These are phyloP conservation scores for Carollia perspicillata DNA, from an alignment of 2,113 vertebrate species.

Conservation along the genomic window DNA sequence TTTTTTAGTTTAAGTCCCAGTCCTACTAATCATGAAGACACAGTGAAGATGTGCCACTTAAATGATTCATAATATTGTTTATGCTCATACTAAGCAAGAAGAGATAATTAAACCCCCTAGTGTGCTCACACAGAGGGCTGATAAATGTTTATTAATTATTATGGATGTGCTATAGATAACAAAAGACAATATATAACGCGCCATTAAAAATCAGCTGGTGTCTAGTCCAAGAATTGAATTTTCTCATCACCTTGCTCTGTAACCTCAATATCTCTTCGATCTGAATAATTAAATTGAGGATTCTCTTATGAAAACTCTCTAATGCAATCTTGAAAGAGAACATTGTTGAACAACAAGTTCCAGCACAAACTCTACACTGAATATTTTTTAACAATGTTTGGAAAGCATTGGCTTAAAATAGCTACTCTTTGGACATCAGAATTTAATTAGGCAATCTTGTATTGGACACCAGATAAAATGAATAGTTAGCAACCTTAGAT, in stretches of 20 bases:
- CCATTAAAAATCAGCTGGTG: constrained; percentile 26
- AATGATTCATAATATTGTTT: constrained; percentile 57
- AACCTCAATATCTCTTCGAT: not conserved
- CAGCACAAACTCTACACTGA: constrained; percentile 10
- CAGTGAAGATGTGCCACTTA: not conserved
- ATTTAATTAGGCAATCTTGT: constrained; percentile 68
- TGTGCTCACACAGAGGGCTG: not conserved
- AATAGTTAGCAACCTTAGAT: constrained; percentile 63
- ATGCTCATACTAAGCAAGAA: constrained; percentile 8
- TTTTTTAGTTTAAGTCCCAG: constrained; percentile 18
- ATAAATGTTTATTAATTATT: constrained; percentile 67
- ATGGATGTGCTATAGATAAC: constrained; percentile 27
- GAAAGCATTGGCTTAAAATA: constrained; percentile 45
- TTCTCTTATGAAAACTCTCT: constrained; percentile 8
- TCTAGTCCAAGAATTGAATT: constrained; percentile 19
- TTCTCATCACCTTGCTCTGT: not conserved
- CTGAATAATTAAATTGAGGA: constrained; percentile 7
- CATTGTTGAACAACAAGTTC: constrained; percentile 16
- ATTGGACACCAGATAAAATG: constrained; percentile 60
- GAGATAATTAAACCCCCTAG: constrained; percentile 53
- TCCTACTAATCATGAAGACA: not conserved
- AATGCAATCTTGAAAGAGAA: not conserved
- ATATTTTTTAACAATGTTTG: constrained; percentile 3
- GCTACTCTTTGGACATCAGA: constrained; percentile 44
- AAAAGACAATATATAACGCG: constrained; percentile 15